Conservation (phyloP, 2,113 vertebrate species). For the Pteronura brasiliensis region DNA sequence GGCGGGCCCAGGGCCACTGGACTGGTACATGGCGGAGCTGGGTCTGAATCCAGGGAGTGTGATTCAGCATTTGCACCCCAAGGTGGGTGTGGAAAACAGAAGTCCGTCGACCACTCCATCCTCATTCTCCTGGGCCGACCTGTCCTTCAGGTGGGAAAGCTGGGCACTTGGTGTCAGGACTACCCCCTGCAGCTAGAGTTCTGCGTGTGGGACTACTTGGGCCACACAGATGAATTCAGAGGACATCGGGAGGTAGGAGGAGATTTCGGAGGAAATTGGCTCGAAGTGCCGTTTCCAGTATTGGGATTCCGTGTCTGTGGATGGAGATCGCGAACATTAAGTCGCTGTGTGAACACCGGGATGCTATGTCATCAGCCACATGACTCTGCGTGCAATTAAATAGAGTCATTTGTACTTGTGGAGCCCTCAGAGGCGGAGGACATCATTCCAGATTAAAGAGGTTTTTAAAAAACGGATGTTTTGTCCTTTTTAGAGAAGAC, state of each 20-base stretch:
- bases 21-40: not conserved
- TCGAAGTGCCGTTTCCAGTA: not conserved
- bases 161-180: not conserved
- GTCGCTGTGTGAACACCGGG: not conserved
- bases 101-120: not conserved
- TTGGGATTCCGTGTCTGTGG: not conserved
- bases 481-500: not conserved
- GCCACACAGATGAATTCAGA: not conserved
- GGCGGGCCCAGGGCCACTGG: not conserved
- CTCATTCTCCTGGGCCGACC: not conserved
- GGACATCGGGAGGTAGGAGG: not conserved
- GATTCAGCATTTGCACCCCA: not conserved
- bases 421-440: not conserved
- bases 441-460: not conserved
- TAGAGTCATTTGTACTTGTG: not conserved
- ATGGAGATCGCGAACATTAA: not conserved
- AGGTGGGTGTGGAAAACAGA: too few species aligned
- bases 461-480: not conserved
- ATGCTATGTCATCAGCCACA: not conserved
- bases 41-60: not conserved
- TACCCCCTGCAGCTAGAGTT: conserved; percentile 49
- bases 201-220: not conserved
- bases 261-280: not conserved
- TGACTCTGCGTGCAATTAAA: not conserved
- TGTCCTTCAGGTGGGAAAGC: not conserved